phyloP scores from a whole-genome alignment of 2,113 vertebrate species.

The Kobus ellipsiprymnus region DNA sequence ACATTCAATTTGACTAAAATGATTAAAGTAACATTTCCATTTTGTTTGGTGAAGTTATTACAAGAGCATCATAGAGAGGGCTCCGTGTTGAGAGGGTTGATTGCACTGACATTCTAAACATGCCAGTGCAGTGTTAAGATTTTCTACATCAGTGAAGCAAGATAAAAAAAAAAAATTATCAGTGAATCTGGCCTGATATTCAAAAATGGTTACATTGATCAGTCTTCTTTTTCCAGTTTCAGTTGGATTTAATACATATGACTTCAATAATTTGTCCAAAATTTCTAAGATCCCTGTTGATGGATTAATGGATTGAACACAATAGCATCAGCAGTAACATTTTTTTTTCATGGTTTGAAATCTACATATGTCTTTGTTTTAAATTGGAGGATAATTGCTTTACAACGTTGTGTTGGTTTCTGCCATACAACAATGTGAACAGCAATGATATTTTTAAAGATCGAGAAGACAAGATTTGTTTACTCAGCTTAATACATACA shows the following conservation, averaged over 20 bases:
- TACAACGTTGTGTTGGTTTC: neutral
- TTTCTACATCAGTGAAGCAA: neutral
- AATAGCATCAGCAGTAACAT: neutral
- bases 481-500: neutral
- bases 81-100: neutral
- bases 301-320: neutral
- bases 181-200: neutral
- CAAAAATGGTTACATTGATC: neutral
- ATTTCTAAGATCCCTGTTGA: neutral
- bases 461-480: neutral
- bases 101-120: neutral
- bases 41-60: constrained; percentile 20
- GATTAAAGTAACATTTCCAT: constrained; percentile 26
- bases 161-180: neutral
- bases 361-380: neutral
- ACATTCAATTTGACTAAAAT: constrained; percentile 43
- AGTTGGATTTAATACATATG: neutral
- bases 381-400: neutral
- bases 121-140: neutral
- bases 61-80: neutral
- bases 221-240: neutral
- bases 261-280: constrained; percentile 3
- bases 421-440: neutral
- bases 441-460: neutral
- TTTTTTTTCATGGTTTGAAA: neutral